Conservation (phyloP, 2,113 vertebrate genomes). For the Engystomops pustulosus region DNA sequence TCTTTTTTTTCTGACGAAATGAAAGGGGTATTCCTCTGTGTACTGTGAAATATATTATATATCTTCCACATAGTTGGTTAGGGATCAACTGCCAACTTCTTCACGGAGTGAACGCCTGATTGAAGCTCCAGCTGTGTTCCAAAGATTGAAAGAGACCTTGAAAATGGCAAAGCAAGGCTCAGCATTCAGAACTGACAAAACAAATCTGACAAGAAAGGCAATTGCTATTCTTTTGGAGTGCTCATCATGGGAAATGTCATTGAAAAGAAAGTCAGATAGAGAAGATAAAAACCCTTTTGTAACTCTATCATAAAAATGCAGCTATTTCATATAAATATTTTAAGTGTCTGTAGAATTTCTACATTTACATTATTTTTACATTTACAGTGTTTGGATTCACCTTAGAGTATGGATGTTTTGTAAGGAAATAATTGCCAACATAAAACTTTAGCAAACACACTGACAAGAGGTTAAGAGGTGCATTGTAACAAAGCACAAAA, state of each 20-base stretch:
- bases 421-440: not conserved
- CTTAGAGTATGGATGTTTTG: conserved; percentile 34
- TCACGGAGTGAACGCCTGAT: conserved; percentile 73
- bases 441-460: not conserved
- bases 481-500: not conserved
- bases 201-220: conserved; percentile 69
- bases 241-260: conserved; percentile 69
- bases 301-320: conserved; percentile 61
- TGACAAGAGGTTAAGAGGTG: not conserved
- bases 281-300: conserved; percentile 59
- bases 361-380: conserved; percentile 17
- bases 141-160: conserved; percentile 77
- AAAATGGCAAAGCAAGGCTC: conserved; percentile 74
- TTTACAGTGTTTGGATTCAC: conserved; percentile 13
- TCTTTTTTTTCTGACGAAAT: conserved; percentile 68
- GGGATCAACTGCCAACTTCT: conserved; percentile 71
- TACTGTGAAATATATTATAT: conserved; percentile 67
- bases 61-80: conserved; percentile 67
- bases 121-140: conserved; percentile 75
- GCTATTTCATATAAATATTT: conserved; percentile 57
- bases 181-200: conserved; percentile 72
- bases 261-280: conserved; percentile 60
- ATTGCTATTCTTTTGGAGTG: conserved; percentile 66
- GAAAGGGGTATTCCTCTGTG: conserved; percentile 68
- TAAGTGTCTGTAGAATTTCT: conserved; percentile 33